Percentiles rank a stretch among this genome's conserved stretches.
Evolutionary conservation across 2,797 vertebrate species (phyloP).

Genomic region (Cynodonichthys magdalenae): DNA sequence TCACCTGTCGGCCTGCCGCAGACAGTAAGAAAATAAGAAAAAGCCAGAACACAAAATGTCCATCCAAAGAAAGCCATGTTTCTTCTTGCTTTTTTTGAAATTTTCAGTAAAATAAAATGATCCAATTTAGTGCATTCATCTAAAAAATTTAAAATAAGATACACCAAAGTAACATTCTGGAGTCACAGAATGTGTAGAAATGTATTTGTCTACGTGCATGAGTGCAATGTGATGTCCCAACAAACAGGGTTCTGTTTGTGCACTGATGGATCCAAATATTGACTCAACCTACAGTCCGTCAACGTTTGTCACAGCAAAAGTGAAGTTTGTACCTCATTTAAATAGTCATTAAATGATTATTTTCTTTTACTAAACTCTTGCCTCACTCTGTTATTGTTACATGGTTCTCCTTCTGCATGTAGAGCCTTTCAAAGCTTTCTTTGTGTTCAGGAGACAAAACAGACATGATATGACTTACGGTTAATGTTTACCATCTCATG

Average conservation of each 20-base stretch:
- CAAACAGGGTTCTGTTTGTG: constrained; percentile 49
- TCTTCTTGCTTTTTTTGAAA: neutral
- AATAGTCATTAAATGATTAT: neutral
- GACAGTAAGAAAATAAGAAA: constrained; percentile 31
- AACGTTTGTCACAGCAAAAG: constrained; percentile 25
- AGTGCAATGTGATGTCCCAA: constrained; percentile 37
- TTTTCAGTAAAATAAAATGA: too few species aligned
- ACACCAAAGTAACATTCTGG: neutral
- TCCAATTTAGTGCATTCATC: too few species aligned
- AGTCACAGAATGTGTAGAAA: constrained; percentile 4
- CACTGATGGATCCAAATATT: constrained; percentile 64
- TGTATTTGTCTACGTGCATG: constrained; percentile 36
- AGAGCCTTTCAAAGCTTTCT: neutral
- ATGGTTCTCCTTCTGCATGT: neutral
- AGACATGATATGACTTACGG: constrained; percentile 6
- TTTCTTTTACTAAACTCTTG: neutral
- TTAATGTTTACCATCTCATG: constrained; percentile 37
- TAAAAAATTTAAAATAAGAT: neutral
- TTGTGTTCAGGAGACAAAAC: constrained; percentile 1
- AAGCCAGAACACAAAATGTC: constrained; percentile 40
- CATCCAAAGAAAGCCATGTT: constrained; percentile 53
- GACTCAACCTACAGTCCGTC: constrained; percentile 48
- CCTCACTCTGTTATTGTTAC: neutral
- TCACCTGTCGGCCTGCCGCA: constrained; percentile 58
- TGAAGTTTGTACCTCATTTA: constrained; percentile 13